A percentile compares a stretch with the other conserved stretches of the same genome.
These are phyloP conservation scores for Meloidogyne chitwoodi DNA, from an alignment of 1,140 invertebrate genomes.

Conservation along the genomic window DNA sequence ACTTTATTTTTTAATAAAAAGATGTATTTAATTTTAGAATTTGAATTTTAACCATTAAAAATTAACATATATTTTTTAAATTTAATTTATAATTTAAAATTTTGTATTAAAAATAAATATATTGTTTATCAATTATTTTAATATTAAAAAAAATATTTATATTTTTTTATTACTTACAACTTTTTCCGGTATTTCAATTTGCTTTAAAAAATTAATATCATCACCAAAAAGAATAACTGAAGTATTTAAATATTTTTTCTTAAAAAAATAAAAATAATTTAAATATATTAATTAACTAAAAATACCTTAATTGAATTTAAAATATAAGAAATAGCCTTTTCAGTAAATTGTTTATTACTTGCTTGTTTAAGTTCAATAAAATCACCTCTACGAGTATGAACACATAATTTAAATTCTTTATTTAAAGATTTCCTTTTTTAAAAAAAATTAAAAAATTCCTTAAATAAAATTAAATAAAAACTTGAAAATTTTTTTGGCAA, in stretches of 20 bases:
- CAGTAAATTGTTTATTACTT: slow-evolving; percentile 1
- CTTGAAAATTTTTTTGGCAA: background rate
- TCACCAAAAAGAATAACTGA: slow-evolving; percentile 2
- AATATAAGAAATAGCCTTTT: background rate
- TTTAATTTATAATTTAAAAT: too few relatives aligned
- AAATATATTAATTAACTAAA: background rate
- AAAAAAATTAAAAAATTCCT: background rate
- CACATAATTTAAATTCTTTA: background rate
- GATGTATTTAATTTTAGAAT: too few relatives aligned
- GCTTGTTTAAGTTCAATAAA: background rate
- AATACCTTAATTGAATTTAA: background rate
- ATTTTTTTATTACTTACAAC: background rate
- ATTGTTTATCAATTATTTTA: too few relatives aligned
- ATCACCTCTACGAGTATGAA: background rate
- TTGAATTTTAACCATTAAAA: too few relatives aligned
- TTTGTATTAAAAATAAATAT: too few relatives aligned
- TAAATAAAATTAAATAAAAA: background rate
- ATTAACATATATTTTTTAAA: too few relatives aligned
- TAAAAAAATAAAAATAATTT: background rate
- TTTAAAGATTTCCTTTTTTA: background rate
- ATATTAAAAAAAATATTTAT: too few relatives aligned
- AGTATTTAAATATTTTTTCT: background rate
- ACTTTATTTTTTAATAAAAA: too few relatives aligned
- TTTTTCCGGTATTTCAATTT: background rate
- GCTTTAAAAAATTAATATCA: background rate